These are phyloP conservation scores for Apantesis nais DNA, from an alignment of 2,888 invertebrate genomes.

Conservation along the genomic window DNA sequence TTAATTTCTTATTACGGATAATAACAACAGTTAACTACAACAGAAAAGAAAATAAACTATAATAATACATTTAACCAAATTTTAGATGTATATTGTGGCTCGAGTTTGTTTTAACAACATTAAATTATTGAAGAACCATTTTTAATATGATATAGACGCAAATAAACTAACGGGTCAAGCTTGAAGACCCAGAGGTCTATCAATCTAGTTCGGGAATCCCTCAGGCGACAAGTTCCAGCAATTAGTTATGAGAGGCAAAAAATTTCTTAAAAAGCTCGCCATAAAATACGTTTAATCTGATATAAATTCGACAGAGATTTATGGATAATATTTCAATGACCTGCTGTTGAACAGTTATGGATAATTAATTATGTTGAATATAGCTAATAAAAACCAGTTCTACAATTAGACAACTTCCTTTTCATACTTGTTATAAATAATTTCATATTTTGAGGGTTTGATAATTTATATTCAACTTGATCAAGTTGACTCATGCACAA, in stretches of 20 bases:
- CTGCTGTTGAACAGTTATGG: not conserved
- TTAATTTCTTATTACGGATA: not conserved
- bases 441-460: not conserved
- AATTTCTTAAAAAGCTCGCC: not conserved
- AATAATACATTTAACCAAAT: too few species aligned
- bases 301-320: not conserved
- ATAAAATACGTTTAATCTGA: not conserved
- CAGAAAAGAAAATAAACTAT: too few species aligned
- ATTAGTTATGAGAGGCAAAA: not conserved
- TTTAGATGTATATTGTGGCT: too few species aligned
- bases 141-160: constrained; percentile 37
- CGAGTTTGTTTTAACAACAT: constrained; percentile 23
- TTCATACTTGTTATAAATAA: not conserved
- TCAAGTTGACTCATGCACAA: too few species aligned
- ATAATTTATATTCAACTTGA: too few species aligned
- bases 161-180: too few species aligned
- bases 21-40: too few species aligned
- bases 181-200: not conserved
- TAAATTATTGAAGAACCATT: constrained; percentile 37
- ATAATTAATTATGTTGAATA: not conserved
- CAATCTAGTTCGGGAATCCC: not conserved
- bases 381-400: not conserved
- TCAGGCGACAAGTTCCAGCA: not conserved
- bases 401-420: not conserved
- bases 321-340: not conserved